Evolutionary conservation across 1,140 invertebrate genomes (phyloP), one percentile per base, ranked within the genome.

Genomic region (Penaeus vannamei): DNA sequence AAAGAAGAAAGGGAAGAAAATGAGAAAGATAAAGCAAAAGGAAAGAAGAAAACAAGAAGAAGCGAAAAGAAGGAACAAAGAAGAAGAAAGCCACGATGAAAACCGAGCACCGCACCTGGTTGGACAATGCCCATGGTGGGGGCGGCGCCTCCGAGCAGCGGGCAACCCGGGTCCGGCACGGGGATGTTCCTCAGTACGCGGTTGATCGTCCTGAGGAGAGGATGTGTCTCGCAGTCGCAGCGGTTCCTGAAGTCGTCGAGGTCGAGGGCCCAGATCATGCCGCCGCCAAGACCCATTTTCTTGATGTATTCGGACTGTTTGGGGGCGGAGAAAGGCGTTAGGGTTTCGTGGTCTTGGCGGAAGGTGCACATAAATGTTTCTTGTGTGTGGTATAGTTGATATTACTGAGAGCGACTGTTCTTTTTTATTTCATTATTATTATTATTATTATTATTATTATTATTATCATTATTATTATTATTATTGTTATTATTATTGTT

Each of bases 241-340:
- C 93, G 94, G 92, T 96, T 95, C 62, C 94, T 94, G 91, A 96
- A 97, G 93, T 98, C 97, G 92, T 98, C 97, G 81, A 98, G 96
- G 79, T 94, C 94, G 8, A 98, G 93, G 0, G 97, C 97, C 97
- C 97, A 98, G 12, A 98, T 95, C 97, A 98, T 98, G 22, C 96
- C 97, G 77, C 97, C 97, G 0, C 96, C 97, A 2, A 98, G 93
- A 89, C 95, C 94, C 93, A 97, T 94, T 17, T 95, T 94, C 90
- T 96, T 95, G 5, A 97, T 95, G 90, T 95, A 96, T 87, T 97
- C 94, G 0, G 96, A 95, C 88, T 90, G 84, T 79, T 14, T 32
- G 69, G 20, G 53, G 17, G 62, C 29, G 60, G 17, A 69, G 80
- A 29, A 42, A 42, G 2, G 12, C 0, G 23, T 32, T n/a, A 26